Evolutionary conservation across 1,140 invertebrate genomes (phyloP), one percentile per base, ranked within the genome.

Genomic region (Atta texana): DNA sequence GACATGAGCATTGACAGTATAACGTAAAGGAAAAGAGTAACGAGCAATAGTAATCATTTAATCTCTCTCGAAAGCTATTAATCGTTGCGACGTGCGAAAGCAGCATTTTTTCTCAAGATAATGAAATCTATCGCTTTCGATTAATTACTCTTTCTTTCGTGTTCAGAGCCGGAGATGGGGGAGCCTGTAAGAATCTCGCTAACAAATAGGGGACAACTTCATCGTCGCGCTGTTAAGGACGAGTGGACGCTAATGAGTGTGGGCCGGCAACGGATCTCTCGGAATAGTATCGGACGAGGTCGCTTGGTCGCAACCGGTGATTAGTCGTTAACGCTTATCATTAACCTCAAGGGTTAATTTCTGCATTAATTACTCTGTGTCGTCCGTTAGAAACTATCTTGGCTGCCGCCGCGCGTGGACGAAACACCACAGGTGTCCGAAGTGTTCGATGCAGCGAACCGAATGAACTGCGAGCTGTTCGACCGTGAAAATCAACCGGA

Each of bases 261-360:
- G 49, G 82, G 75, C 82, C 89, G 66, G 77, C 88, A 78, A 53
- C 49, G 59, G 88, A 88, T 90, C 77, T 61, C 88, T 82, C 49
- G 57, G 88, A 89, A 89, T 89, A 88, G 88, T 89, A 89, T 89
- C 88, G 84, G 87, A 51, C 80, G 49, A 55, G 59, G 82, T 53
- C 39, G 68, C 82, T 64, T 49, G 84, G 84, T 85, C 88, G 61
- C 86, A 89, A 77, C 71, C 87, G 87, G 87, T 92, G 92, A 94
- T 94, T 94, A 93, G 92, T 92, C 90, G 91, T 92, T 92, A 92
- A 93, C 92, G 92, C 92, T 93, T 92, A 94, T 94, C 92, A 92
- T 94, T 94, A 93, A 94, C 92, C 93, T 82, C 80, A 28, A 61
- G 57, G 93, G 93, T 94, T 93, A 94, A 94, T 93, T 93, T 85